Base-by-base conservation (phyloP, 2,888 invertebrate species). In the Sceliomorpha sp. region DNA sequence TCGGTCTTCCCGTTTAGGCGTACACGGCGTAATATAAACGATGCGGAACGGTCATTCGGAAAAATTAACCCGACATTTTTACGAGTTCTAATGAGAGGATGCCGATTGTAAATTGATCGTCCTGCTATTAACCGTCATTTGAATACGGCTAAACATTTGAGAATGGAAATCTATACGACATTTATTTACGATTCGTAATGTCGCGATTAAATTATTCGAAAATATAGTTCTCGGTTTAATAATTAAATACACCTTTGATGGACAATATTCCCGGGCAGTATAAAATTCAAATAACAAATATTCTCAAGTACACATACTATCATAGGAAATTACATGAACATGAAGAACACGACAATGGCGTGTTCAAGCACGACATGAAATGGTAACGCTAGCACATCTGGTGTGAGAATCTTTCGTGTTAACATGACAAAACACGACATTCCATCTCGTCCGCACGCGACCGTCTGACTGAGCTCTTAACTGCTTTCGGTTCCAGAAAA, bases 341-440 rank as follows among this genome's bases (percentile, higher is more conserved):
- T 44, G 44, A 60, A 29, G 37, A 51, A 51, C 42, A 47, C 44
- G 56, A 69, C 62, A 69, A 69, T 63, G 26, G 62, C 58, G 47
- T 68, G 62, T 50, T 37, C 14, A 15, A 39, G 36, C 51, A 42
- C 42, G 60, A 55, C 60, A 55, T 51, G 58, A 42, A 69, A 62
- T 58, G 56, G 58, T 51, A 51, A 56, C 68, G 48, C 37, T 40
- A 45, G 31, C 62, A 48, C 56, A 69, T 63, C 62, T 62, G 53
- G 55, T 60, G 67, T 45, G 56, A 67, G 68, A 55, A 68, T 62
- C 50, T 68, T 56, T 50, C 53, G 50, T 68, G 60, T 55, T 62
- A 50, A 68, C 68, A 56, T 56, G 68, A 68, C 60, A 50, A 68
- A 68, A 62, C 50, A 55, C 50, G 60, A 50, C 44, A 55, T 60